Evolutionary conservation across 2,113 vertebrate genomes (phyloP), one percentile per base, ranked within the genome.

Genomic region (Ailurus styani): DNA sequence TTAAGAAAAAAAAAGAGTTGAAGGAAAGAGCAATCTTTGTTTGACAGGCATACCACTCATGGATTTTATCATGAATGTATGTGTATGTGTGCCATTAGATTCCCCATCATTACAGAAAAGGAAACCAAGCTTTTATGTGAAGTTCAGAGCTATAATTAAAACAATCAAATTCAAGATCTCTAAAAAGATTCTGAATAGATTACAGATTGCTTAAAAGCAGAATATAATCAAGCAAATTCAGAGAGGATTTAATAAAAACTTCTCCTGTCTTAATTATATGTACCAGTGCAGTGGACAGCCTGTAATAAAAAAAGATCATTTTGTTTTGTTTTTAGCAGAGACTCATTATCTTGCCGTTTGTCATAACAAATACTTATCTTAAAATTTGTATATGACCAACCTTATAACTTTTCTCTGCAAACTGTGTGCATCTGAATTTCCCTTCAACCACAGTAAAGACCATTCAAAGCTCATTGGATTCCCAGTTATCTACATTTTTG

Each of bases 151-250:
- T 96, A 66, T 95, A 97, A 98, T 97, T 97, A 97, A 93, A 97
- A 95, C 95, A 97, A 97, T 97, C 73, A 97, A 88, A 96, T 90
- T 57, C 60, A 68, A 92, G 37, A 87, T 92, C 70, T 96, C 90
- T 89, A 81, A 93, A 97, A 97, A 81, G 89, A 96, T 91, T 96
- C 75, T 96, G 91, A 97, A 92, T 97, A 97, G 91, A 92, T 90
- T 96, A 68, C 64, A 97, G 93, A 97, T 97, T 97, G 93, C 95
- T 95, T 95, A 88, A 97, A 91, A 95, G 60, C 60, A 66, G 92
- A 97, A 94, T 75, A 90, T 95, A 97, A 97, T 98, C 91, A 97
- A 95, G 68, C 52, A 96, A 96, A 97, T 94, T 72, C 57, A 87
- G 27, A 92, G 77, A 86, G 68, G 73, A 87, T 92, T 95, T 97